Evolutionary conservation across 2,113 vertebrate species (phyloP).

Genomic region (Notechis scutatus): DNA sequence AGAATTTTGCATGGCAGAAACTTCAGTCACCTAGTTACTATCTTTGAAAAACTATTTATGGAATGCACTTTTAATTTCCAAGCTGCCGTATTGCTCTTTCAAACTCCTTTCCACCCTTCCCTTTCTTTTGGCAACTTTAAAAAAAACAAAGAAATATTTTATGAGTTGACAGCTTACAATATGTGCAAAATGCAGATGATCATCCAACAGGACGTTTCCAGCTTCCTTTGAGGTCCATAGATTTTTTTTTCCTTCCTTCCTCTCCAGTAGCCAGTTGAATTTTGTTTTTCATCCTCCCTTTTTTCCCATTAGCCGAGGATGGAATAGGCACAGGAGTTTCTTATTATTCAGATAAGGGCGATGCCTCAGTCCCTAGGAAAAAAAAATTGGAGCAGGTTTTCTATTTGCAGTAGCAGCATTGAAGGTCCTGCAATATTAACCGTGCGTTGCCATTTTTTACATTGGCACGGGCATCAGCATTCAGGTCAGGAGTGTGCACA

Average conservation of each 20-base stretch:
- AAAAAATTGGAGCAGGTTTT: background rate
- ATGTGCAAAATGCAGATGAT: background rate
- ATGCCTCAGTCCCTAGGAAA: background rate
- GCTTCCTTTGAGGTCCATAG: background rate
- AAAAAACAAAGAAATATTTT: too few relatives aligned
- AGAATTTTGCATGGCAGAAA: too few relatives aligned
- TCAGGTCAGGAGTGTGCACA: too few relatives aligned
- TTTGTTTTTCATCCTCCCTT: background rate
- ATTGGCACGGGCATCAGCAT: too few relatives aligned
- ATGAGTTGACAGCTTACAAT: background rate
- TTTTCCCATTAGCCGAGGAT: background rate
- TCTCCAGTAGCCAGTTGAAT: background rate
- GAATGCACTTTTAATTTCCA: too few relatives aligned
- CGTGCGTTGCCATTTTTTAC: slow-evolving; percentile 9
- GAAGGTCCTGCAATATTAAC: slow-evolving; percentile 36
- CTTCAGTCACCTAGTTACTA: too few relatives aligned
- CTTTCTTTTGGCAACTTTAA: too few relatives aligned
- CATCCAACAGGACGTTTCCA: background rate
- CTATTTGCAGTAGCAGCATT: background rate
- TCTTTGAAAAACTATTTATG: too few relatives aligned
- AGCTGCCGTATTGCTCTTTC: too few relatives aligned
- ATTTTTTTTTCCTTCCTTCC: background rate
- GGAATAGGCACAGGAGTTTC: too few relatives aligned
- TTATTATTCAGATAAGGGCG: background rate
- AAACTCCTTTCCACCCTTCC: too few relatives aligned